Evolutionary conservation across 92 coral and sea anemone species (phyloP).

Genomic region (Hydrozoanthus gracilis): DNA sequence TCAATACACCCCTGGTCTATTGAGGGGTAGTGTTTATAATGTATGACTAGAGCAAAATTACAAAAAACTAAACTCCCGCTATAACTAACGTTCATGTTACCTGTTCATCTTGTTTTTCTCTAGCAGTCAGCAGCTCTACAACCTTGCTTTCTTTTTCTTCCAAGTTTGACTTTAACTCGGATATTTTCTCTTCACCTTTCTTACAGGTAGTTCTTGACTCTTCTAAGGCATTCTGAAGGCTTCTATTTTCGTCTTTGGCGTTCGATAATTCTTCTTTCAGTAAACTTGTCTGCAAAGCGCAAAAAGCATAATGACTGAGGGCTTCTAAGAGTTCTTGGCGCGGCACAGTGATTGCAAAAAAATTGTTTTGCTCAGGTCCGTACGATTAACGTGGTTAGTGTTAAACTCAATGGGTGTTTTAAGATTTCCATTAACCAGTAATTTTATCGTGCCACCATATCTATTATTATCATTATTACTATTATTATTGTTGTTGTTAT

Average conservation of each 20-base stretch:
- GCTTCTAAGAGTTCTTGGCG: background rate
- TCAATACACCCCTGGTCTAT: too few relatives aligned
- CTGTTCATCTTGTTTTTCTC: background rate
- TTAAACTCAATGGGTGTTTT: too few relatives aligned
- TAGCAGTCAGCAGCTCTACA: background rate
- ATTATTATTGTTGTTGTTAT: too few relatives aligned
- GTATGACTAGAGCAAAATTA: too few relatives aligned
- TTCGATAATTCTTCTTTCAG: constrained; percentile 27
- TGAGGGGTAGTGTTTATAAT: too few relatives aligned
- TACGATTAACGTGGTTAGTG: too few relatives aligned
- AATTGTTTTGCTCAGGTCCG: too few relatives aligned
- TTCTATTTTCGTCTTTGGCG: constrained; percentile 3
- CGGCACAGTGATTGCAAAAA: background rate
- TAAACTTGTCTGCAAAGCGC: constrained; percentile 33
- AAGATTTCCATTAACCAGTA: too few relatives aligned
- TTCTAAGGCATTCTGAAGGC: constrained; percentile 21
- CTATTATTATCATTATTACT: too few relatives aligned
- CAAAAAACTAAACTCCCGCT: too few relatives aligned
- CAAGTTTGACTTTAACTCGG: constrained; percentile 9
- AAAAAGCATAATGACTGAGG: background rate
- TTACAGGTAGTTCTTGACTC: constrained; percentile 13
- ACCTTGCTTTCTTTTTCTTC: constrained; percentile 10
- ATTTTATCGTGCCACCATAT: too few relatives aligned
- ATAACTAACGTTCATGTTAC: background rate
- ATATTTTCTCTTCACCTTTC: constrained; percentile 9